phyloP scores from a whole-genome alignment of 2,797 vertebrate genomes.

The Dendrocincla fuliginosa region DNA sequence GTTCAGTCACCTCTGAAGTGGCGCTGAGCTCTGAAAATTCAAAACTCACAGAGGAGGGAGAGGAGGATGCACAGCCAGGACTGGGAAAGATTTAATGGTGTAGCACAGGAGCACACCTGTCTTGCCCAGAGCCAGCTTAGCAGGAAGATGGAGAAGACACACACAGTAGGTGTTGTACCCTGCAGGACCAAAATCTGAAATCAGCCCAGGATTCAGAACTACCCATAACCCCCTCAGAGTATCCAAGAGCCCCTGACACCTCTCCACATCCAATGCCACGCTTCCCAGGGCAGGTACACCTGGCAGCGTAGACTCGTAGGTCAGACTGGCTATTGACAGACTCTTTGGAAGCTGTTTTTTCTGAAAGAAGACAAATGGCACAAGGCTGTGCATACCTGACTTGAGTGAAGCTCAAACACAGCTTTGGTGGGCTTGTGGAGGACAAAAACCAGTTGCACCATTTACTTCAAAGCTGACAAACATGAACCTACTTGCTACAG shows the following conservation, averaged over 20 bases:
- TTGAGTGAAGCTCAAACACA: conserved; percentile 17
- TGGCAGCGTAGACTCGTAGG: background rate
- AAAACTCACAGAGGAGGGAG: background rate
- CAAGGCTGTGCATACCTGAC: background rate
- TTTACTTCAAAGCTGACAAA: conserved; percentile 7
- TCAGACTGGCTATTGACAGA: background rate
- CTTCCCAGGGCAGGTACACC: background rate
- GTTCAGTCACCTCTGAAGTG: background rate
- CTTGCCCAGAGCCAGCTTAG: background rate
- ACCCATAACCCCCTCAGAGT: background rate
- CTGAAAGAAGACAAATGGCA: conserved; percentile 12
- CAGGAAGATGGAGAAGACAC: background rate
- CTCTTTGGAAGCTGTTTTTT: background rate
- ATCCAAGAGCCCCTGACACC: background rate
- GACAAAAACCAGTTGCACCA: background rate
- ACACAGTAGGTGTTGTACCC: background rate
- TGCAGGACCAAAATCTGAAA: background rate
- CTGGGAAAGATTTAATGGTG: background rate
- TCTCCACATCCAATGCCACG: rapidly evolving
- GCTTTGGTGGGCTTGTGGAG: background rate
- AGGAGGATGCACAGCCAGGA: background rate
- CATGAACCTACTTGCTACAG: background rate
- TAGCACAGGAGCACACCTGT: rapidly evolving
- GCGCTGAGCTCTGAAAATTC: background rate
- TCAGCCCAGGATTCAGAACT: background rate